Evolutionary conservation across 2,888 invertebrate species (phyloP), one percentile per base, ranked within the genome.

Genomic region (Piscicola geometra): DNA sequence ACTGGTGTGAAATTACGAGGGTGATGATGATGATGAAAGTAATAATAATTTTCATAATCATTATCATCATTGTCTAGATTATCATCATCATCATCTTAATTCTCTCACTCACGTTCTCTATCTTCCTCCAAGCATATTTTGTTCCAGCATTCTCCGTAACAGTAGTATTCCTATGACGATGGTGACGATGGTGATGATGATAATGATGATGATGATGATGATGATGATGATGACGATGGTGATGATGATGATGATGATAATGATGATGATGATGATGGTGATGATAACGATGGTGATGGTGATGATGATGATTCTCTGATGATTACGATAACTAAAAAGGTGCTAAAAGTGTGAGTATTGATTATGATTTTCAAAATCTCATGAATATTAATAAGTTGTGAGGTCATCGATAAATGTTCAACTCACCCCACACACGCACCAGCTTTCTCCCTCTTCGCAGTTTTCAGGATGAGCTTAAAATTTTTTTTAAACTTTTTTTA

Each of bases 181-280:
- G 68, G 68, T 75, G 50, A 69, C 47, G 68, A 75, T 69, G 68
- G 68, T 69, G 68, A 75, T 66, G 68, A 75, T 47, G 50, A 75
- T 50, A 50, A 69, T 69, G 47, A 67, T 69, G 50, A 50, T 69
- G 47, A 47, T 32, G 33, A 75, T 47, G 41, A 68, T 50, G 69
- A 67, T 69, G 68, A 68, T 32, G 75, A 69, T 50, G 75, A 32
- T 69, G 41, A 41, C 15, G 41, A 41, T 41, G 41, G 15, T 41
- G 41, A 41, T 41, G 41, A 73, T 56, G 35, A 73, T 73, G 35
- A 73, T 73, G 35, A 73, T 60, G 35, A 73, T 73, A 12, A 73
- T 60, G 35, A 73, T 73, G 35, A 73, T 60, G 35, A 73, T 73
- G 35, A 73, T 60, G 35, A 73, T 56, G 35, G 56, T 18, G 35